phyloP scores from a whole-genome alignment of 2,113 vertebrate species.

The Nematolebias whitei region DNA sequence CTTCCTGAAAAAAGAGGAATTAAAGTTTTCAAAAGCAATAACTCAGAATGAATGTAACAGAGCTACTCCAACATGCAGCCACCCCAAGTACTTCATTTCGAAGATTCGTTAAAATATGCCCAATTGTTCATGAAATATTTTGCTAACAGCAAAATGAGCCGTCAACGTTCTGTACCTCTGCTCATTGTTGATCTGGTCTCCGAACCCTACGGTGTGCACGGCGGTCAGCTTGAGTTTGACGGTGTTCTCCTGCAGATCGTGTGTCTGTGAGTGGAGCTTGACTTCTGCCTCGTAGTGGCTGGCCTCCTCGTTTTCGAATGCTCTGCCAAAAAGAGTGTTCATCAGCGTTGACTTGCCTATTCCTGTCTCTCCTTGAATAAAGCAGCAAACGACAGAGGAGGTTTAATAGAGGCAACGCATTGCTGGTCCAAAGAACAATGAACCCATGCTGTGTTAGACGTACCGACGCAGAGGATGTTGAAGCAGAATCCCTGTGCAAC shows the following conservation, averaged over 20 bases:
- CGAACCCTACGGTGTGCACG: slow-evolving; percentile 93
- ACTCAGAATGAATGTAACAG: too few species aligned
- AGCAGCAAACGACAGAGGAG: background rate
- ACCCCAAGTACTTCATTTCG: too few species aligned
- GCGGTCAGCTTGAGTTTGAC: slow-evolving; percentile 94
- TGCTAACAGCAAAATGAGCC: too few species aligned
- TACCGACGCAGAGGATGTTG: slow-evolving; percentile 98
- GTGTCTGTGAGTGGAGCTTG: slow-evolving; percentile 84
- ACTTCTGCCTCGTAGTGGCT: slow-evolving; percentile 88
- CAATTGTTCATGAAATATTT: too few species aligned
- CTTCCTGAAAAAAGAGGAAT: too few species aligned
- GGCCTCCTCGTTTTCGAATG: slow-evolving; percentile 90
- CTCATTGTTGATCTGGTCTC: slow-evolving; percentile 96
- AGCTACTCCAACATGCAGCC: too few species aligned
- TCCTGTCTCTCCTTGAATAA: slow-evolving; percentile 89
- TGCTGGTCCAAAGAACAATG: too few species aligned
- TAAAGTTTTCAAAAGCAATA: too few species aligned
- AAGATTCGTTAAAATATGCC: too few species aligned
- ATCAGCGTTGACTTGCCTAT: slow-evolving; percentile 97
- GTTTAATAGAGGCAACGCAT: too few species aligned
- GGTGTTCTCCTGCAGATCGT: slow-evolving; percentile 91
- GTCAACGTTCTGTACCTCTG: slow-evolving; percentile 84
- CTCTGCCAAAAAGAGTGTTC: slow-evolving; percentile 96
- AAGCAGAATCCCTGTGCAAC: slow-evolving; percentile 94
- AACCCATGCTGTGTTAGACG: slow-evolving; percentile 51